These are phyloP conservation scores for Cheilosia variabilis DNA, from an alignment of 2,888 invertebrate species.

Conservation along the genomic window DNA sequence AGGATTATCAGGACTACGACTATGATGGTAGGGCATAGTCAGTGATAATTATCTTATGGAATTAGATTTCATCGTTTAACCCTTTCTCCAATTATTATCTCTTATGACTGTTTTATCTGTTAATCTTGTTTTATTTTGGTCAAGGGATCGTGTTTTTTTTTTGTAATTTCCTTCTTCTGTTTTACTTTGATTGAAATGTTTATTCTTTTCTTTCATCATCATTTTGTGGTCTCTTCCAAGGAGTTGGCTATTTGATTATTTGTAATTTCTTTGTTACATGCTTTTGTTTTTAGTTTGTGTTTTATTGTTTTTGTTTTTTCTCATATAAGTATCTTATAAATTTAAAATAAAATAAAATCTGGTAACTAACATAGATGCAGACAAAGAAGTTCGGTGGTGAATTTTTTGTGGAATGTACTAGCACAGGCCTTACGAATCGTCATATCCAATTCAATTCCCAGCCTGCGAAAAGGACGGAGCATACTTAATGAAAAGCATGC, in stretches of 20 bases:
- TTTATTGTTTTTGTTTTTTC: not conserved
- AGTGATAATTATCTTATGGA: constrained; percentile 10
- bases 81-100: constrained; percentile 1
- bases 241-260: constrained; percentile 14
- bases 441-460: no score
- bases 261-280: constrained; percentile 6
- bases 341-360: no score
- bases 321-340: not conserved
- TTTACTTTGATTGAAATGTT: constrained; percentile 13
- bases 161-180: not conserved
- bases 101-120: constrained; percentile 18
- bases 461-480: no score
- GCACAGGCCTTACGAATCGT: no score
- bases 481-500: no score
- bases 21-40: constrained; percentile 86
- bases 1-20: constrained; percentile 86
- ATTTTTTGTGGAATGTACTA: no score
- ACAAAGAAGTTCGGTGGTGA: no score
- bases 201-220: constrained; percentile 50
- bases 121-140: constrained; percentile 60
- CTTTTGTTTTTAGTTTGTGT: constrained; percentile 21
- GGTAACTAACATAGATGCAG: no score
- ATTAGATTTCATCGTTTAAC: constrained; percentile 12
- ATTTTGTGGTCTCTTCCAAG: constrained; percentile 25
- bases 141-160: constrained; percentile 5